phyloP scores from a whole-genome alignment of 2,888 invertebrate genomes.

The Macrophya alboannulata region DNA sequence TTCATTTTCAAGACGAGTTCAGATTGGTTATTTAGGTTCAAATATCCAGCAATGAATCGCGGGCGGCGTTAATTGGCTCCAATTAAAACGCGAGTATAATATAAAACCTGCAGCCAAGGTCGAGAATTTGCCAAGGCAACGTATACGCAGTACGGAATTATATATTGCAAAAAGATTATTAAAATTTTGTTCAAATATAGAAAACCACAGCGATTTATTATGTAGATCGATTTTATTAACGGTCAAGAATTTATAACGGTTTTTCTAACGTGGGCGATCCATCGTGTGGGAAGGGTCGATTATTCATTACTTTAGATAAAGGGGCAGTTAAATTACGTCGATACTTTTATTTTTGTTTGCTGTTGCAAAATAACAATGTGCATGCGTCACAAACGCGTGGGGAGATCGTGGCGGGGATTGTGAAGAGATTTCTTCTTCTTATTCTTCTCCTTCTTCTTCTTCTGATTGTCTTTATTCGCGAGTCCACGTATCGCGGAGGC shows the following conservation, averaged over 20 bases:
- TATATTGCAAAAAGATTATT: not conserved
- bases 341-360: not conserved
- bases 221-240: not conserved
- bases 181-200: not conserved
- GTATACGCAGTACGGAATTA: not conserved
- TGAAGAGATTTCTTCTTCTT: not conserved
- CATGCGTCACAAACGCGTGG: constrained; percentile 24
- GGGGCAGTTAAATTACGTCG: constrained; percentile 48
- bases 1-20: constrained; percentile 13
- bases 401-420: not conserved
- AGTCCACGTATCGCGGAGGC: not conserved
- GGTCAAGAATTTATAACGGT: not conserved
- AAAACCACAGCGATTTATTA: not conserved
- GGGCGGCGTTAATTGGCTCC: constrained; percentile 40
- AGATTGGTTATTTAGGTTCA: constrained; percentile 15
- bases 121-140: not conserved
- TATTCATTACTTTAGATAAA: not conserved
- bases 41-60: not conserved
- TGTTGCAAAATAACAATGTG: not conserved
- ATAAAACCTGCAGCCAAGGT: not conserved
- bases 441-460: not conserved
- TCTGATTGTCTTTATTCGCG: not conserved
- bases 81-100: constrained; percentile 29
- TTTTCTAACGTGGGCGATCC: not conserved
- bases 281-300: not conserved